Base-by-base conservation (phyloP, 2,113 vertebrate genomes). In the Nibea coibor region DNA sequence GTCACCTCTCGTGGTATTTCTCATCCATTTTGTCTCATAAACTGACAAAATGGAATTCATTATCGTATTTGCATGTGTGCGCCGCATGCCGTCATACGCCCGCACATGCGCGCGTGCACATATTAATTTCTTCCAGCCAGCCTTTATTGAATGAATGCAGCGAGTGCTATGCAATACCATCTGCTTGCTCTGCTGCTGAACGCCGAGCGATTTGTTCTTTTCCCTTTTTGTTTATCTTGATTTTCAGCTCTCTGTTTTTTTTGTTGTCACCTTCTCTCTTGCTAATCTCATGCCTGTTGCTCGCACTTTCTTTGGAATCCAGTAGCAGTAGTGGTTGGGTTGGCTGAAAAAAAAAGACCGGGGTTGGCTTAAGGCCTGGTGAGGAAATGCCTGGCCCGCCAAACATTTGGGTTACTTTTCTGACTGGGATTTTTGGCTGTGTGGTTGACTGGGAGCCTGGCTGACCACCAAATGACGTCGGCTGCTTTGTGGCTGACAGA, bases 381-480 rank as follows among this genome's bases (percentile, higher is more conserved):
- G 70, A 69, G 48, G 57, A 68, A 50, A 74, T 15, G 48, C n/a
- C 22, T 72, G 72, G 64, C 22, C 53, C 20, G 50, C 61, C 64
- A 85, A 76, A 78, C 83, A 70, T 85, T 80, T 85, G 75, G 76
- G 68, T 86, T 68, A 84, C 71, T 86, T 81, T 70, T 80, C 73
- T 81, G 47, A 68, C 77, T 63, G 51, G 26, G 45, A 63, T 65
- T 50, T 75, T 72, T 83, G 75, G 70, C 54, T 53, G 53, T 12
- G 42, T 42, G 56, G 24, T 19, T 22, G 78, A 57, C 19, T 35
- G 28, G 51, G 68, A 57, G 77, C 7, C 77, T 78, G 83, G 81
- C 83, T 57, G 43, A 69, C 63, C 70, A 77, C 76, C 64, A 53
- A 85, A 71, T 76, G 78, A 82, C 43, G 67, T 71, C 53, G 74